phyloP scores from a whole-genome alignment of 2,888 invertebrate species.

The Cheilosia soror region DNA sequence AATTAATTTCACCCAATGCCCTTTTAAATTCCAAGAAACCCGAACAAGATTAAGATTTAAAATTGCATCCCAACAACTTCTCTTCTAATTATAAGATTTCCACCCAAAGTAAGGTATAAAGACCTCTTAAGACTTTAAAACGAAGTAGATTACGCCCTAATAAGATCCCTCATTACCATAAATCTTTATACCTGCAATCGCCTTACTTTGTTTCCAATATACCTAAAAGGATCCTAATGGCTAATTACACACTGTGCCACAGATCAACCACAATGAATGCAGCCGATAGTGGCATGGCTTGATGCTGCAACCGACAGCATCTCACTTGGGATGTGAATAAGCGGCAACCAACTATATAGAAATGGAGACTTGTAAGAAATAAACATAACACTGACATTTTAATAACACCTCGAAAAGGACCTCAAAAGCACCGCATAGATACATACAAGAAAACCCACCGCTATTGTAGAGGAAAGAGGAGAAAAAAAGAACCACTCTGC shows the following conservation, averaged over 20 bases:
- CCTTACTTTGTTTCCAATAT: neutral
- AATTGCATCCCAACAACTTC: neutral
- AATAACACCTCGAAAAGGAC: slow-evolving; percentile 65
- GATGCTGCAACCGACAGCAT: slow-evolving; percentile 49
- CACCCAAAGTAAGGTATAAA: slow-evolving; percentile 12
- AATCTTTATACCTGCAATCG: slow-evolving; percentile 13
- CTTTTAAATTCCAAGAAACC: neutral
- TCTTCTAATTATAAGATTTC: slow-evolving; percentile 9
- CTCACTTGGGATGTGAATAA: neutral
- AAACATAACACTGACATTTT: slow-evolving; percentile 65
- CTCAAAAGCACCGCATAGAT: slow-evolving; percentile 46
- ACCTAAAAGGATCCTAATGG: slow-evolving; percentile 24
- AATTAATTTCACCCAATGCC: neutral
- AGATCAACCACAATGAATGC: slow-evolving; percentile 63
- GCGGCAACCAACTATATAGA: neutral
- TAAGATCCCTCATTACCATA: slow-evolving; percentile 41
- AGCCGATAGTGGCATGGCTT: slow-evolving; percentile 17
- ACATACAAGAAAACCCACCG: slow-evolving; percentile 24
- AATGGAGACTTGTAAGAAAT: slow-evolving; percentile 18
- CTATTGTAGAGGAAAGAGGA: neutral
- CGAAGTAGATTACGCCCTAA: slow-evolving; percentile 47
- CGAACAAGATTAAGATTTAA: neutral
- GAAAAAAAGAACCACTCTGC: slow-evolving; percentile 17
- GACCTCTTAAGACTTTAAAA: neutral
- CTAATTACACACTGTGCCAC: slow-evolving; percentile 53